Base-by-base conservation (phyloP, 2,113 vertebrate genomes). In the Eclectus roratus region DNA sequence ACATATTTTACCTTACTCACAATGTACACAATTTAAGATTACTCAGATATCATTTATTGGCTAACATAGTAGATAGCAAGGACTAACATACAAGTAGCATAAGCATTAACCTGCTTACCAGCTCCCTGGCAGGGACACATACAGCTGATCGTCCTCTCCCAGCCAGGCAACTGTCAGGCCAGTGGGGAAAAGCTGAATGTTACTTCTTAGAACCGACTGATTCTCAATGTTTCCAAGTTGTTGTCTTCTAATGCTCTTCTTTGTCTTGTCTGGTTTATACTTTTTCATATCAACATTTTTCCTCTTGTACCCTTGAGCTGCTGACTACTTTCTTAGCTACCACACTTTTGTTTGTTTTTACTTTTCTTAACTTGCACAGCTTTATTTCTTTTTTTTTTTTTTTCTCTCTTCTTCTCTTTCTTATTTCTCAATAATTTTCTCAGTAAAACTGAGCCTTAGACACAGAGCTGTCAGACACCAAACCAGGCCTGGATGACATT, bases 51-150 rank as follows among this genome's bases (percentile, higher is more conserved):
- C 0, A 31, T 70, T 63, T 78, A 15, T 7, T 69, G 44, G 27
- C 31, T 64, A 88, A 41, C 8, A 28, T 3, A 87, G 33, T 43
- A 76, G 39, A 56, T 8, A 89, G 24, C 20, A 68, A 65, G 24
- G 24, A 39, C 18, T 79, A n/a, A 55, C 15, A 44, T 9, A 4
- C 5, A 53, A 37, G 12, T 29, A 69, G 3, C 15, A 60, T 23
- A 35, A 88, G 17, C 29, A 61, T 52, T 68, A 39, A n/a, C 18
- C 5, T 65, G 11, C 13, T 74, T 47, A 52, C 17, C 25, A 41
- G 0, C 11, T 7, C 29, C 9, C 4, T 3, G 0, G 8, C 0
- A 0, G 10, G 28, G 10, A 52, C 15, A 39, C 5, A 18, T 7
- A 19, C 10, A 61, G 14, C 14, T 20, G 2, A 47, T 9, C 20